phyloP scores from a whole-genome alignment of 2,797 vertebrate species.

The Tiaroga cobitis region DNA sequence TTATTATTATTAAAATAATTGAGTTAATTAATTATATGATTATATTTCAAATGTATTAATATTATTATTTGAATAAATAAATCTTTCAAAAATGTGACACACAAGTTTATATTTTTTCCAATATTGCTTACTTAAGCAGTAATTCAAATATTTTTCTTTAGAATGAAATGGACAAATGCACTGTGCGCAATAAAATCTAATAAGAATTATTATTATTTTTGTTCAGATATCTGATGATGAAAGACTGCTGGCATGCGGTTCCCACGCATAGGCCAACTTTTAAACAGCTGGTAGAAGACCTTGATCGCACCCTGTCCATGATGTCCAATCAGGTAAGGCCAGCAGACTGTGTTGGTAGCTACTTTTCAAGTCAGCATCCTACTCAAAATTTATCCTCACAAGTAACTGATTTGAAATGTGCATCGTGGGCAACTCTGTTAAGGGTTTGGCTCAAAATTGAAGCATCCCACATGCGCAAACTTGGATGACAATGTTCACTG shows the following conservation, averaged over 20 bases:
- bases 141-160: background rate
- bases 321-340: slow-evolving; percentile 92
- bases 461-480: background rate
- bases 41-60: background rate
- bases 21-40: background rate
- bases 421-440: background rate
- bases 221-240: slow-evolving; percentile 96
- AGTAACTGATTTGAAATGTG: background rate
- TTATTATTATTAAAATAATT: background rate
- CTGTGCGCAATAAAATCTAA: background rate
- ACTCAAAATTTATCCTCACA: background rate
- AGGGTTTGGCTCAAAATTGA: background rate
- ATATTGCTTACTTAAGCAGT: background rate
- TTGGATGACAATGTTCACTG: background rate
- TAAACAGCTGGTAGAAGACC: slow-evolving; percentile 94
- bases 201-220: background rate
- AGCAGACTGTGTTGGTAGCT: background rate
- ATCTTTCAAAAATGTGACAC: background rate
- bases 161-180: background rate
- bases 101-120: background rate
- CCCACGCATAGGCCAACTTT: slow-evolving; percentile 95
- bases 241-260: slow-evolving; percentile 94
- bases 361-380: background rate
- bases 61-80: background rate
- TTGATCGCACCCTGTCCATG: slow-evolving; percentile 93